Evolutionary conservation across 2,113 vertebrate genomes (phyloP).

Genomic region (Xenotilapia flavipinnis): DNA sequence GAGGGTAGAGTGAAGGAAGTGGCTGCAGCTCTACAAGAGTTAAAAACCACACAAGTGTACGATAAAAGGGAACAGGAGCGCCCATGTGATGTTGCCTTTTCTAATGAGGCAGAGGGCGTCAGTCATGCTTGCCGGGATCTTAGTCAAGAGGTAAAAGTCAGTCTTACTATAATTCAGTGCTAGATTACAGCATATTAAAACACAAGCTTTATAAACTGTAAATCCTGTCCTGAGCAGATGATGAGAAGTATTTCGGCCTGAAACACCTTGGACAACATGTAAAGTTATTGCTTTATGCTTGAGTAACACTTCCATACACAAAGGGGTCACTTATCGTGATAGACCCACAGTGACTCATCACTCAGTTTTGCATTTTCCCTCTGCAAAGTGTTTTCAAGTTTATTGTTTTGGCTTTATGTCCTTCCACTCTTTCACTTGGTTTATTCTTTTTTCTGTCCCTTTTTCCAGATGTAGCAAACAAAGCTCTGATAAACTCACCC

Average conservation of each 20-base stretch:
- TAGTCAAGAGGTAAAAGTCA: conserved; percentile 70
- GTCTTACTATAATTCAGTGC: neutral
- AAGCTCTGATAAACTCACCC: neutral
- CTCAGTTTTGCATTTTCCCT: neutral
- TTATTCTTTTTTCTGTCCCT: neutral
- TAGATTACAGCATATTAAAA: neutral
- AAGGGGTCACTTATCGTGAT: neutral
- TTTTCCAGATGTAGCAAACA: neutral
- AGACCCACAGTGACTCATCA: neutral
- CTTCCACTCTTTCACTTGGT: neutral
- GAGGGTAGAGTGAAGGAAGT: conserved; percentile 67
- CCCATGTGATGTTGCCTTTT: conserved; percentile 29
- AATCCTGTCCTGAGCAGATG: neutral
- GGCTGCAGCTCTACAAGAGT: conserved; percentile 66
- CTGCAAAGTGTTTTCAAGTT: neutral
- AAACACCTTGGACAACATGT: neutral
- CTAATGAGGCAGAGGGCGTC: conserved; percentile 36
- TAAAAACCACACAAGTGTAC: conserved; percentile 47
- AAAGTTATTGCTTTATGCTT: neutral
- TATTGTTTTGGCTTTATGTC: neutral
- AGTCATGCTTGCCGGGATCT: conserved; percentile 54
- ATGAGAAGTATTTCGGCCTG: neutral
- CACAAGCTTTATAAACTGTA: neutral
- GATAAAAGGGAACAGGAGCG: neutral
- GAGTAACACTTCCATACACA: neutral